Evolutionary conservation across 1,140 invertebrate genomes (phyloP), one percentile per base, ranked within the genome.

Genomic region (Bombus confusus): DNA sequence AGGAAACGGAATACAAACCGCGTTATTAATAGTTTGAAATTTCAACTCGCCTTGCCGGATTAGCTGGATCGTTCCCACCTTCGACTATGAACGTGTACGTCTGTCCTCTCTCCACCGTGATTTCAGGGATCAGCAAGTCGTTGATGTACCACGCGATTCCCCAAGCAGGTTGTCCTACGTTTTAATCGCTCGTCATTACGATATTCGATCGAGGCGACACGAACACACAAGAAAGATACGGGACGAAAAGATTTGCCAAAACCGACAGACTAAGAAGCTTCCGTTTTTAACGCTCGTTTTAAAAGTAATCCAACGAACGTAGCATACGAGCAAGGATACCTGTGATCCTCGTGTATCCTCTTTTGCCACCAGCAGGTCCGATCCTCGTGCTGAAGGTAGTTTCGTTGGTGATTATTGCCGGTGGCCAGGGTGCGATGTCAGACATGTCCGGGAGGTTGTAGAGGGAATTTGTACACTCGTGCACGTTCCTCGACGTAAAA

Each of bases 121-220:
- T 95, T 93, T 99, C 98, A 0, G 98, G 98, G 87, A 98, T 98
- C 13, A 99, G 95, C 87, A 97, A 95, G 90, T 98, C 98, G 94
- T 99, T 99, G 89, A 99, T 97, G 95, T 98, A 99, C 98, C 98
- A 99, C 18, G 98, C 98, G 86, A 99, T 98, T 59, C 98, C 98
- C 97, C 98, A 98, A 2, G 98, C 98, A 13, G 97, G 97, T 88
- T 96, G 95, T 79, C 97, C 97, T 97, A 73, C 52, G 34, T 81
- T 72, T 64, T 34, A 87, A 73, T 39, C 39, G 52, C 0, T 13
- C 1, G 25, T 64, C 31, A 12, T 41, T 64, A 25, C 9, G 13
- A 52, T 5, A 0, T 34, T 52, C 12, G 0, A 73, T 31, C 25
- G 10, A 52, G 18, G 1, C n/a, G 3, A n/a, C 57, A 9, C 13